These are phyloP conservation scores for Delphinapterus leucas DNA, from an alignment of 2,113 vertebrate genomes.

Conservation along the genomic window DNA sequence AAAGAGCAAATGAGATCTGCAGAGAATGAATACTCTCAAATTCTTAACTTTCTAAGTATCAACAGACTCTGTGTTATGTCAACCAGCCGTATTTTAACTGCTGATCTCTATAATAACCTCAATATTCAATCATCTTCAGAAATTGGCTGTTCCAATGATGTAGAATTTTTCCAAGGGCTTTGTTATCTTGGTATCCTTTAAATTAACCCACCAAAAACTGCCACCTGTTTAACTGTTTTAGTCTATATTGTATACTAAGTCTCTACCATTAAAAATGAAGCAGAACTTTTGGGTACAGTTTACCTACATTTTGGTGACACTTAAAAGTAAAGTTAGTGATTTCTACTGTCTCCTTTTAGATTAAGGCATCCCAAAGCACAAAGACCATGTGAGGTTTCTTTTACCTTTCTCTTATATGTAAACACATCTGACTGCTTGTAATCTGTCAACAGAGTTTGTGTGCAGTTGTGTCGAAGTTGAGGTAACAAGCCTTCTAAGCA, in stretches of 20 bases:
- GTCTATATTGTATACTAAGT: not conserved
- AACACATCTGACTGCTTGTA: not conserved
- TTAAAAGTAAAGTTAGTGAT: not conserved
- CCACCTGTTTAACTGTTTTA: not conserved
- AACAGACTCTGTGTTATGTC: not conserved
- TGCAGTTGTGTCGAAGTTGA: not conserved
- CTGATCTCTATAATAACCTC: not conserved
- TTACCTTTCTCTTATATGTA: not conserved
- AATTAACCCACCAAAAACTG: not conserved
- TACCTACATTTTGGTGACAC: not conserved
- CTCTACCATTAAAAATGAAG: not conserved
- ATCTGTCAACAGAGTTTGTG: not conserved
- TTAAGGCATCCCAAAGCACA: not conserved
- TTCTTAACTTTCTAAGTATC: not conserved
- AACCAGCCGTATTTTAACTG: not conserved
- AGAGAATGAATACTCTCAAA: not conserved
- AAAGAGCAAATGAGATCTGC: not conserved
- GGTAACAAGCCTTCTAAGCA: not conserved
- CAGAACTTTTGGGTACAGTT: not conserved
- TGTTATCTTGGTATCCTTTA: not conserved
- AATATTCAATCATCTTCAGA: not conserved
- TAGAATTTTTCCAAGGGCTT: not conserved
- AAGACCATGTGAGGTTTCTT: not conserved
- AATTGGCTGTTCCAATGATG: not conserved
- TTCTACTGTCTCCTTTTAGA: not conserved